Base-by-base conservation (phyloP, 2,888 invertebrate genomes). In the Ecdyonurus torrentis region DNA sequence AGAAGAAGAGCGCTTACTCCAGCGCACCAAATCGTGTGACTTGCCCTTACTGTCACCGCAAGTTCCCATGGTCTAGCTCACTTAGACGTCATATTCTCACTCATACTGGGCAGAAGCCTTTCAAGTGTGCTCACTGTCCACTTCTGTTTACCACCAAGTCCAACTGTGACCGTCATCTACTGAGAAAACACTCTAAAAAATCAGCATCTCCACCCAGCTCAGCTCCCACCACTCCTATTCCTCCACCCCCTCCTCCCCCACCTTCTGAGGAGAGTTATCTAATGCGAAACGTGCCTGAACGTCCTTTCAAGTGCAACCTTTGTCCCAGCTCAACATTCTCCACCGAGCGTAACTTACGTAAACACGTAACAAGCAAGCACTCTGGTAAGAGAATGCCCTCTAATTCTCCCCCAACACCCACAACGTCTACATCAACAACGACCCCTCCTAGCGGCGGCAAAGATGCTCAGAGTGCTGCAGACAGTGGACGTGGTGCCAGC, bases 61-160 rank as follows among this genome's bases (percentile, higher is more conserved):
- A 92, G 72, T 97, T 97, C 75, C 96, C 97, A 0, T 97, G 97
- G 97, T 90, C 91, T 0, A 95, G 94, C 25, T 96, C 95, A 0
- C 79, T 97, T 24, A 84, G 94, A n/a, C 83, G 97, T 10, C 97
- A 97, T 74, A 89, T 97, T 52, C 77, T 93, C 3, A 97, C 97
- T 0, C 97, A 97, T 74, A 97, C 96, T 0, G 94, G 79, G 1
- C 95, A 96, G 72, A 97, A 97, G 72, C 97, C 97, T 0, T 97
- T 89, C 78, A 92, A 94, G 72, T 97, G 97, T 74, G 87, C 90
- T 0, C 88, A 91, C 71, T 97, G 97, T 72, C 89, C 91, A 0
- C 80, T 96, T 7, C 83, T 93, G 1, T 97, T 97, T 74, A 97
- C 96, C 50, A 97, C 96, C 1, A 97, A 97, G 74, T 95, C 95